Evolutionary conservation across 2,888 invertebrate species (phyloP), one percentile per base, ranked within the genome.

Genomic region (Micoletzkya japonica): DNA sequence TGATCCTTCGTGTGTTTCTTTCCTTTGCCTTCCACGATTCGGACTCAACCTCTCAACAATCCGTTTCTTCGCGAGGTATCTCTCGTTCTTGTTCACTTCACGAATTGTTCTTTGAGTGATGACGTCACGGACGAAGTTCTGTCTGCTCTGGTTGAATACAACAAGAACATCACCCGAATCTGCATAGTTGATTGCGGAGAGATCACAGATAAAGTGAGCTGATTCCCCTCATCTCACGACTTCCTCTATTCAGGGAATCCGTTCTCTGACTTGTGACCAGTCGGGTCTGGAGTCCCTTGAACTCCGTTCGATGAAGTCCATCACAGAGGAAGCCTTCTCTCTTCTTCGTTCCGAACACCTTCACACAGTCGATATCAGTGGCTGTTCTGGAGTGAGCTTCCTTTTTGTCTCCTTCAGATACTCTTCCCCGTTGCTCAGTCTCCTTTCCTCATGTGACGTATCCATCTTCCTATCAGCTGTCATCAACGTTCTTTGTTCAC

Each of bases 111-210:
- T 49, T 69, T 6, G 17, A 56, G 54, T 44, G 79, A 81, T 24
- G 74, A 81, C 36, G 49, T 80, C 7, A 77, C 64, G 26, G 81
- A 81, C 57, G 75, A 76, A 0, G 72, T 81, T 36, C 74, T 85
- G 67, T 50, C 67, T 32, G 70, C 75, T 32, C 72, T 82, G 49
- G 75, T 76, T 28, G 73, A 70, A 57, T 76, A 77, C 68, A 80
- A 78, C 69, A 80, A 79, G 59, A 70, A 72, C 17, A 75, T 85
- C 20, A 72, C 77, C 52, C 77, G 77, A 58, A 81, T 85, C 67
- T 74, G 79, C 10, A 73, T 85, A 57, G 78, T 85, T 54, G 82
- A 84, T 58, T 85, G 85, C 70, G 72, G 77, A 24, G 76, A 78
- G 28, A 79, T 85, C 54, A 81, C 79, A 2, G 82, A 85, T 68